Evolutionary conservation across 2,113 vertebrate species (phyloP), one percentile per base, ranked within the genome.

Genomic region (Agapornis roseicollis): DNA sequence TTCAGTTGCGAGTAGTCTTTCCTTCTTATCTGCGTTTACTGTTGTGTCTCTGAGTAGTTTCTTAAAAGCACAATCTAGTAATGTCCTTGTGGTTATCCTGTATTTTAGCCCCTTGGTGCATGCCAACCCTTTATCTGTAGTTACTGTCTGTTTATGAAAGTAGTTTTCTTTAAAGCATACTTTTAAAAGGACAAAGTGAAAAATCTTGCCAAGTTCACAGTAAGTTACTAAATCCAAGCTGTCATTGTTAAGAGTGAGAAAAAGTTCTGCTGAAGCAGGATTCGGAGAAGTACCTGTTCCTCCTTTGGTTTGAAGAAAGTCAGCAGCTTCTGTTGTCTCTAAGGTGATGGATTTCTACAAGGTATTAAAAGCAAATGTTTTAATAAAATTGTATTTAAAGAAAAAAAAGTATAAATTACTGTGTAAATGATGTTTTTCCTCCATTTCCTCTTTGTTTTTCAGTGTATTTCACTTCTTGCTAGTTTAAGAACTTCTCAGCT

Each of bases 311-410:
- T 94, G 85, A 93, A 96, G 73, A 46, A 74, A 70, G 80, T 89
- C 76, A 81, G 65, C 94, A 89, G 76, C 71, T 96, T 95, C 81
- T 22, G 63, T 79, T 89, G 84, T 65, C 71, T 95, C 83, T 56
- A 80, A 60, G 44, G 65, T 89, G 76, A 70, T 95, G 33, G 90
- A 95, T 97, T 97, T 98, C 91, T 97, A 90, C 42, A 91, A 93
- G 85, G 50, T 85, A 90, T 88, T 95, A 80, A 96, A 92, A 96
- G 79, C 82, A 88, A 96, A 94, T 78, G 91, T 97, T 97, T 97
- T 97, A 97, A 98, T 98, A 97, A 97, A 97, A 97, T 94, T 73
- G 39, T 56, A 94, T 95, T 95, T 17, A 10, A 72, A 61, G 23
- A 74, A 81, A 64, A 31, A 88, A 35, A 5, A 89, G 86, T 91